A percentile compares a stretch with the other conserved stretches of the same genome.
Conservation (phyloP, 1,140 invertebrate genomes). For the Drosophila kurseongensis region DNA sequence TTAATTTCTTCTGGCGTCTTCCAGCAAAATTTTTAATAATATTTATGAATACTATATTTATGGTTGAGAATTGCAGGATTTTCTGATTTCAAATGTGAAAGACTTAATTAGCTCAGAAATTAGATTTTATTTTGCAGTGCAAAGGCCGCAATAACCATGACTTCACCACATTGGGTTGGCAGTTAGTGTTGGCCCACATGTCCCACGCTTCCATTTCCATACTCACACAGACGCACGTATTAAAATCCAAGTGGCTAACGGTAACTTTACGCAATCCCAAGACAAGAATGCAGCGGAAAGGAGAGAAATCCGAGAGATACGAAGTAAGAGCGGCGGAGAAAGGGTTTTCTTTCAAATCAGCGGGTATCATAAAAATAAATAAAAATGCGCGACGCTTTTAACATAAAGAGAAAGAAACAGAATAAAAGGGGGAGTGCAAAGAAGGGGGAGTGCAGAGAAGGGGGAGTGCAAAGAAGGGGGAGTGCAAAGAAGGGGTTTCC, state of each 20-base stretch:
- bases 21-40: no score
- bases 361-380: conserved; percentile 77
- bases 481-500: conserved; percentile 34
- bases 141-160: conserved; percentile 6
- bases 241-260: conserved; percentile 69
- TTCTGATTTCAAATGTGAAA: no score
- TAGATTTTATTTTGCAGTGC: conserved; percentile 3
- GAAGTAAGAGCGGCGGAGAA: conserved; percentile 60
- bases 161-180: conserved; percentile 25
- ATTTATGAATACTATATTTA: no score
- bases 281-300: conserved; percentile 56
- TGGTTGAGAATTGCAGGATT: no score
- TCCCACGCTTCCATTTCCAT: conserved; percentile 79
- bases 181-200: conserved; percentile 49
- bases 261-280: conserved; percentile 76
- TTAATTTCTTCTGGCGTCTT: no score
- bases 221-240: conserved; percentile 31
- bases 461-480: conserved; percentile 27
- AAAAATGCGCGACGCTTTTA: conserved; percentile 76
- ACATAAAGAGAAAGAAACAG: conserved; percentile 60
- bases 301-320: conserved; percentile 49
- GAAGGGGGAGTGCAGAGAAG: conserved; percentile 29
- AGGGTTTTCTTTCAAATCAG: conserved; percentile 69
- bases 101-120: no score
- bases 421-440: conserved; percentile 21